Base-by-base conservation (phyloP, 1,140 invertebrate species). In the Spodoptera litura region DNA sequence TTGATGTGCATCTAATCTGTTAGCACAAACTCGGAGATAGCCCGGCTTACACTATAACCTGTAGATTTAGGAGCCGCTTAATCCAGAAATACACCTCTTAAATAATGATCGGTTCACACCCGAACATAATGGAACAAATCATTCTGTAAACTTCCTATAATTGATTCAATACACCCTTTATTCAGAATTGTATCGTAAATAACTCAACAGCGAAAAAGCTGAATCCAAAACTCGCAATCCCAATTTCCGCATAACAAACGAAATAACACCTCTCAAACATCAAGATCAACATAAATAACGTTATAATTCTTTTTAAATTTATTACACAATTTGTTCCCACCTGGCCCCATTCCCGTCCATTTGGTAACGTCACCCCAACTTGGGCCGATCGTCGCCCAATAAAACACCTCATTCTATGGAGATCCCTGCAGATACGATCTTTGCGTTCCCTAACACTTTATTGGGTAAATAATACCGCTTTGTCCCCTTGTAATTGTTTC, bases 331-430 rank as follows among this genome's bases (percentile, higher is more conserved):
- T 81, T 81, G 74, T 83, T 71, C 66, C 59, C 66, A 83, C 77
- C 79, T 80, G 73, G 49, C 61, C 52, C 66, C 76, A 31, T 73
- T 25, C 73, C 62, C 55, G 66, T 66, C 80, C 78, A 64, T 83
- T 78, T 70, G 61, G 70, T 70, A 75, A 9, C 51, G 59, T 76
- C 51, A 55, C 64, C 49, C 78, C 61, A 72, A 56, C 72, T 66
- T 76, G 75, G 71, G 75, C 78, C 78, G 82, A 86, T 87, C 83
- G 78, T 72, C 62, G 80, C 79, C 77, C 82, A 83, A 88, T 88
- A 89, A 89, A 88, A 85, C 87, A 85, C 82, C 83, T 84, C 85
- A 53, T 89, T 84, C 79, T 86, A 87, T 83, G 73, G 81, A 85
- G 80, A 83, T 83, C 81, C 83, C 61, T 78, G 74, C 75, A 80